Evolutionary conservation across 2,888 invertebrate genomes (phyloP).

Genomic region (Capitulum mitella): DNA sequence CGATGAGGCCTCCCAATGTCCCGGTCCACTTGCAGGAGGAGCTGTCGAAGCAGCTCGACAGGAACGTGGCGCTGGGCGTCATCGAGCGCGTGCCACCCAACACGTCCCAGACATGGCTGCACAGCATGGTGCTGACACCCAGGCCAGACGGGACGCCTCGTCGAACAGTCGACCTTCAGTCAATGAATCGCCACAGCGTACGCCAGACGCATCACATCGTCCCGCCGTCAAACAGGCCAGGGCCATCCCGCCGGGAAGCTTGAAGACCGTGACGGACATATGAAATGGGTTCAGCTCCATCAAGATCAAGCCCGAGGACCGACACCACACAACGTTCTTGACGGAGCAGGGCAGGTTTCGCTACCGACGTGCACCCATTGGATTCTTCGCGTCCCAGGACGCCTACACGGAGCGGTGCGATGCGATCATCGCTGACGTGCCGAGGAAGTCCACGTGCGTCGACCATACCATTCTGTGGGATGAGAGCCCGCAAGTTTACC

Average conservation of each 20-base stretch:
- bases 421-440: slow-evolving; percentile 24
- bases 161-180: slow-evolving; percentile 18
- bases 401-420: slow-evolving; percentile 18
- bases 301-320: slow-evolving; percentile 2
- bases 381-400: too few species aligned
- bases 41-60: background rate
- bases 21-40: slow-evolving; percentile 19
- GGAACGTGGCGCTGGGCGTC: slow-evolving; percentile 17
- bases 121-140: slow-evolving; percentile 12
- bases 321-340: slow-evolving; percentile 14
- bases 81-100: slow-evolving; percentile 21
- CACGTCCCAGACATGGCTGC: background rate
- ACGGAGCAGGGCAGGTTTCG: slow-evolving; percentile 20
- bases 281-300: slow-evolving; percentile 26
- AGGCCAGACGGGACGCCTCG: slow-evolving; percentile 7
- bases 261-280: slow-evolving; percentile 24
- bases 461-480: slow-evolving; percentile 28
- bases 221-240: background rate
- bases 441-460: slow-evolving; percentile 26
- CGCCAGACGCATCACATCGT: slow-evolving; percentile 25
- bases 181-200: slow-evolving; percentile 13
- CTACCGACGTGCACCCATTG: slow-evolving; percentile 22
- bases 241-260: background rate
- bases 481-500: too few species aligned
- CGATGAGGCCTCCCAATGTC: background rate